Evolutionary conservation across 1,140 invertebrate genomes (phyloP).

Genomic region (Caenorhabditis brenneri): DNA sequence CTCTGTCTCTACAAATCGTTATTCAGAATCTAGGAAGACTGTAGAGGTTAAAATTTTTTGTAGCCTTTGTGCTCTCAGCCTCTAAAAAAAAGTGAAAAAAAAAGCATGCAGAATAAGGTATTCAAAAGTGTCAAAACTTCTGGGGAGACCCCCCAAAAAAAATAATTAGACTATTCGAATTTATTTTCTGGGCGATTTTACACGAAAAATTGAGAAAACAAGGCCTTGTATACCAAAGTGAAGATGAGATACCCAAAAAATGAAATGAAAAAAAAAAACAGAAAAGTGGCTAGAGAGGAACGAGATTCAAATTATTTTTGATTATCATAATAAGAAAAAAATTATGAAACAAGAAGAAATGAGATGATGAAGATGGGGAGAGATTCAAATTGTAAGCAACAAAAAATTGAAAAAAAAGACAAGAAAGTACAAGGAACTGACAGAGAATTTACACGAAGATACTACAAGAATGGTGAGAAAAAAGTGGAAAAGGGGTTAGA

Average conservation of each 20-base stretch:
- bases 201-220: neutral
- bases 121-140: neutral
- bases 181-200: neutral
- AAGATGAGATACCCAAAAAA: constrained; percentile 2
- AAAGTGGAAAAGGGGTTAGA: neutral
- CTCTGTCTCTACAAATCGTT: no score
- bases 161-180: neutral
- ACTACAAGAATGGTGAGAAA: neutral
- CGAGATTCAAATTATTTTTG: neutral
- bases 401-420: neutral
- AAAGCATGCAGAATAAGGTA: no score
- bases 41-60: no score
- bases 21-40: no score
- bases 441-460: neutral
- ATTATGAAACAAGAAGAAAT: neutral
- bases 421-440: neutral
- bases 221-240: neutral
- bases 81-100: no score
- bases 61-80: no score
- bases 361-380: neutral
- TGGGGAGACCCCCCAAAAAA: neutral
- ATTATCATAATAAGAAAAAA: neutral
- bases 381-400: neutral
- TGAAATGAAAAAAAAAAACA: neutral
- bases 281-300: neutral